A percentile compares a stretch with the other conserved stretches of the same genome.
Evolutionary conservation across 2,888 invertebrate species (phyloP).

Genomic region (Agonopterix heracliana): DNA sequence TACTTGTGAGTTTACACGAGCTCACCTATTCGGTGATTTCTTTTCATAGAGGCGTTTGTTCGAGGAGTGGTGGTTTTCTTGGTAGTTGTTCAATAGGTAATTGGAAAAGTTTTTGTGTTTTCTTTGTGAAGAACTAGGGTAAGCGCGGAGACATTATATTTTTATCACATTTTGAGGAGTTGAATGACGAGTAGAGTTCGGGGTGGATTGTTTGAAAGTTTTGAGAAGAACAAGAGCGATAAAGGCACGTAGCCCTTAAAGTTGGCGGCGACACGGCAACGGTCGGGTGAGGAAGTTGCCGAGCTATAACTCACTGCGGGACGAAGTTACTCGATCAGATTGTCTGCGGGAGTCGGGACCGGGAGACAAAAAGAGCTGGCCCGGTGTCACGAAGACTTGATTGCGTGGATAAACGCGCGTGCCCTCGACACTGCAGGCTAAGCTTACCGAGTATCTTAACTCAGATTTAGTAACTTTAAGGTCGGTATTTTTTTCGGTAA

Average conservation of each 20-base stretch:
- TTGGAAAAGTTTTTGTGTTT: slow-evolving; percentile 62
- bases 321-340: slow-evolving; percentile 55
- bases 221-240: slow-evolving; percentile 29
- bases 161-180: slow-evolving; percentile 12
- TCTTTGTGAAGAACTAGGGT: slow-evolving; percentile 40
- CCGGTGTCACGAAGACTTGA: slow-evolving; percentile 45
- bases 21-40: slow-evolving; percentile 75
- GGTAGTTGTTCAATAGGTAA: slow-evolving; percentile 64
- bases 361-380: slow-evolving; percentile 40
- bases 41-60: slow-evolving; percentile 68
- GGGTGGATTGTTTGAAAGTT: slow-evolving; percentile 19
- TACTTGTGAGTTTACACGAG: slow-evolving; percentile 70
- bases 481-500: neutral
- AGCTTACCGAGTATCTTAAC: slow-evolving; percentile 20
- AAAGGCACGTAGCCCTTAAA: slow-evolving; percentile 38
- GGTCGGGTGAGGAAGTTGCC: slow-evolving; percentile 42
- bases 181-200: slow-evolving; percentile 1
- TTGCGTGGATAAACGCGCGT: slow-evolving; percentile 49
- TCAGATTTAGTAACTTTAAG: neutral
- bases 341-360: slow-evolving; percentile 23
- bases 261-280: slow-evolving; percentile 24
- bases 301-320: slow-evolving; percentile 47
- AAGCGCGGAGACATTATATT: slow-evolving; percentile 7
- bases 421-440: slow-evolving; percentile 34
- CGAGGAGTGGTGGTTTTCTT: slow-evolving; percentile 51